phyloP scores from a whole-genome alignment of 2,797 vertebrate genomes.

The Catamblyrhynchus diadema region DNA sequence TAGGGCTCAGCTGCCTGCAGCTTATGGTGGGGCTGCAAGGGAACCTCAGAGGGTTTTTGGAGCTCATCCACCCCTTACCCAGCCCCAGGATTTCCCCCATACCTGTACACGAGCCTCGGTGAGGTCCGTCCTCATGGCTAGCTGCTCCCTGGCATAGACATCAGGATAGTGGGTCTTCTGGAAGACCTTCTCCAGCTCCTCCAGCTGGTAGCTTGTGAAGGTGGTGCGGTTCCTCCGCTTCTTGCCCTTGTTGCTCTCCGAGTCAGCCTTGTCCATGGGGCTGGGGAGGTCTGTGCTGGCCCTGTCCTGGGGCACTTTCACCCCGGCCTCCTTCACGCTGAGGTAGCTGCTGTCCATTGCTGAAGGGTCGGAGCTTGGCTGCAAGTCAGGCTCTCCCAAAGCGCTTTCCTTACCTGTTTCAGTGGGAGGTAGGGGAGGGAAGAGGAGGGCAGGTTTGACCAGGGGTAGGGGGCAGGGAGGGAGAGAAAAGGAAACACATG shows the following conservation, averaged over 20 bases:
- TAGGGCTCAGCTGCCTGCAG: background rate
- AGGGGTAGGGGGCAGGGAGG: background rate
- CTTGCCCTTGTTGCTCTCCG: slow-evolving; percentile 97
- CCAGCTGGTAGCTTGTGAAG: slow-evolving; percentile 97
- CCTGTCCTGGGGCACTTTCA: slow-evolving; percentile 86
- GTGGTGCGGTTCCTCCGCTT: slow-evolving; percentile 96
- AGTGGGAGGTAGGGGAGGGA: background rate
- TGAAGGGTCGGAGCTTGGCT: slow-evolving; percentile 82
- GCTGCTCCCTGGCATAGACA: slow-evolving; percentile 95
- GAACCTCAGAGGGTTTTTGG: background rate
- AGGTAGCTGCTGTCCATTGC: slow-evolving; percentile 95
- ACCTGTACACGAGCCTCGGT: slow-evolving; percentile 98
- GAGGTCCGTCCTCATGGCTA: slow-evolving; percentile 96
- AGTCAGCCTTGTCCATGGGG: slow-evolving; percentile 89
- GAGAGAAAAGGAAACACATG: background rate
- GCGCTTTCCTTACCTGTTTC: slow-evolving; percentile 88
- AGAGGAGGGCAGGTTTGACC: background rate
- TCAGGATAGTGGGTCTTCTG: slow-evolving; percentile 99
- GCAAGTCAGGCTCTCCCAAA: slow-evolving; percentile 87
- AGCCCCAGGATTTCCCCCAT: background rate
- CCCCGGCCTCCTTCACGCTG: slow-evolving; percentile 86
- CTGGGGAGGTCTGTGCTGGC: slow-evolving; percentile 83
- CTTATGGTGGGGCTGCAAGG: background rate
- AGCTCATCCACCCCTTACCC: background rate
- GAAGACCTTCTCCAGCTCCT: slow-evolving; percentile 98